Evolutionary conservation across 2,888 invertebrate species (phyloP), one percentile per base, ranked within the genome.

Genomic region (Cantharis flavilabris): DNA sequence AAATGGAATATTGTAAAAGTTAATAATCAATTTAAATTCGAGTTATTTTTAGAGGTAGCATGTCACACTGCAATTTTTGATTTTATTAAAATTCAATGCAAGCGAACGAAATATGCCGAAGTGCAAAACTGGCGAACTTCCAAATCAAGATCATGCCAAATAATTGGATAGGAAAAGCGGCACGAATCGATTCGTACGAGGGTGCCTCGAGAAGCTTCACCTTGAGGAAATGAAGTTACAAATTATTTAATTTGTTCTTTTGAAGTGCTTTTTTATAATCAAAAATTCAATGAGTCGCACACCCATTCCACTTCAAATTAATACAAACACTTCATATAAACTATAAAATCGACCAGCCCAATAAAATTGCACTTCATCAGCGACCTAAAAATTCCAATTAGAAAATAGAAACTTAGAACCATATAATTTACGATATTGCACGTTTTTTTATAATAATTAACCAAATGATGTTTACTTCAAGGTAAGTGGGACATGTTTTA

Each of bases 401-500:
- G 49, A 49, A 49, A 49, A 49, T 49, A 49, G 49, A 49, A 49
- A 49, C 49, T 49, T 49, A 49, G 49, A 49, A n/a, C 49, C 49
- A 13, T 49, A n/a, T 49, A 49, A 49, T 49, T 49, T 49, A 49
- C 49, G 49, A 49, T 49, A 49, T 49, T 49, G 49, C 49, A 49
- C 49, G 49, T 49, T 49, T 49, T 30, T 49, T 49, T 49, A 49
- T 49, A 49, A 49, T 49, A 49, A 49, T 49, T 49, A 49, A 49
- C 49, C 49, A 49, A 49, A 49, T 49, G 49, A 49, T 49, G 49
- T 49, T 70, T 33, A 33, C 70, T 71, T 75, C 77, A 77, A 77
- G 77, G 77, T 75, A 75, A 77, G 77, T 69, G 69, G 75, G 72
- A 71, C 77, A 77, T 63, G 77, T 75, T 77, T 77, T 75, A 73